phyloP scores from a whole-genome alignment of 2,888 invertebrate genomes.

The Mycalesis mineus region DNA sequence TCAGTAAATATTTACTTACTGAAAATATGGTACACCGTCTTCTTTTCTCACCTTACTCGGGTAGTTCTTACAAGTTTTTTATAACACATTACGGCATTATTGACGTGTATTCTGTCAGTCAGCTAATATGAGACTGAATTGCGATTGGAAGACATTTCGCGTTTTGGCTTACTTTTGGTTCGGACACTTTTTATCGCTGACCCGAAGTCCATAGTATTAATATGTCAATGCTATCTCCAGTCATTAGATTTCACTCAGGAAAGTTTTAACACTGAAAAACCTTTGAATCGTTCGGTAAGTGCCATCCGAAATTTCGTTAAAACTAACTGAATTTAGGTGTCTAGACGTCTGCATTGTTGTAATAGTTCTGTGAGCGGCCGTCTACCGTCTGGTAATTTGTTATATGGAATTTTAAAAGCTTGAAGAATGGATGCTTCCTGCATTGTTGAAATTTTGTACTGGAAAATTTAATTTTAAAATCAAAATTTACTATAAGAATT shows the following conservation, averaged over 20 bases:
- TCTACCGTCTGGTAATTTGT: constrained; percentile 10
- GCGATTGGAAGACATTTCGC: too few relatives aligned
- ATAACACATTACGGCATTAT: too few relatives aligned
- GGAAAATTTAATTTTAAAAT: neutral
- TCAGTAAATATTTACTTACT: too few relatives aligned
- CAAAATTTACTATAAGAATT: too few relatives aligned
- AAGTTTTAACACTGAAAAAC: neutral
- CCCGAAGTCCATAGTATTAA: too few relatives aligned
- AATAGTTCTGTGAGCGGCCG: neutral
- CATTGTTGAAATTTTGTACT: neutral
- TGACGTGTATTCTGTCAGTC: too few relatives aligned
- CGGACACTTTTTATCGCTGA: too few relatives aligned
- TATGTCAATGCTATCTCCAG: neutral
- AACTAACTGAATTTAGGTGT: constrained; percentile 11
- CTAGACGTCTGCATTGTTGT: constrained; percentile 17
- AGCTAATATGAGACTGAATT: too few relatives aligned
- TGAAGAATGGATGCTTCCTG: neutral
- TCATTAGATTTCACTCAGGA: neutral
- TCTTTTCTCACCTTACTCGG: too few relatives aligned
- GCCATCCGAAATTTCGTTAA: neutral
- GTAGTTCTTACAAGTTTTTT: too few relatives aligned
- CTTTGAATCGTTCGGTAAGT: neutral
- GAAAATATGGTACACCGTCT: too few relatives aligned
- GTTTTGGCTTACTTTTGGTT: too few relatives aligned
- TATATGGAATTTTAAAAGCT: neutral